Evolutionary conservation across 2,113 vertebrate species (phyloP), one percentile per base, ranked within the genome.

Genomic region (Accipiter cooperii): DNA sequence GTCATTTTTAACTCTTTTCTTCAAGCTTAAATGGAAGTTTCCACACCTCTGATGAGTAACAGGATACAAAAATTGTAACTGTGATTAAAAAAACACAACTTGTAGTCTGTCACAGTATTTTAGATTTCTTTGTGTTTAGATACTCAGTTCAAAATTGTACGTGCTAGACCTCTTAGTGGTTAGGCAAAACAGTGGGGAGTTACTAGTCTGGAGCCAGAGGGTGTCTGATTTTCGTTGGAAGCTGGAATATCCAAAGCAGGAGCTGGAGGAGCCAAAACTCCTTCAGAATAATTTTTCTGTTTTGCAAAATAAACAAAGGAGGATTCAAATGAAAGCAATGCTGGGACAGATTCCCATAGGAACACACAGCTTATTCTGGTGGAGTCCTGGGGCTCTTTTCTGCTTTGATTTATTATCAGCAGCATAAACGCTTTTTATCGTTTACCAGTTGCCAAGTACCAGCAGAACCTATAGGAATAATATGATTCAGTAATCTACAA

Each of bases 141-240:
- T 77, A 95, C 75, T 96, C 74, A 36, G 74, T 51, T 95, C 84
- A 97, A 95, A 97, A 95, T 77, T 83, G 87, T 93, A 89, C 1
- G 0, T 87, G 87, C 75, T 96, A 97, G 97, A 96, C 91, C 70
- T 97, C 93, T 96, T 95, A 87, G 97, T 96, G 95, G 94, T 97
- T 97, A 93, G 70, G 22, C 70, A 87, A 94, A 97, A 89, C 97
- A 97, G 96, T 95, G 78, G 95, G 96, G 96, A 97, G 93, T 96
- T 97, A 76, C 91, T 79, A 85, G 89, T 83, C 93, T 97, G 97
- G 97, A 97, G 97, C 93, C 97, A 97, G 96, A 95, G 94, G 54
- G 91, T 87, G 89, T 97, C 97, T 96, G 87, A 96, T 94, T 96
- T 96, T 96, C 12, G 5, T 79, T 97, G 96, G 89, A 96, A 96